A percentile compares a stretch with the other conserved stretches of the same genome.
These are phyloP conservation scores for Lagocephalus sceleratus DNA, from an alignment of 2,797 vertebrate species.

Conservation along the genomic window DNA sequence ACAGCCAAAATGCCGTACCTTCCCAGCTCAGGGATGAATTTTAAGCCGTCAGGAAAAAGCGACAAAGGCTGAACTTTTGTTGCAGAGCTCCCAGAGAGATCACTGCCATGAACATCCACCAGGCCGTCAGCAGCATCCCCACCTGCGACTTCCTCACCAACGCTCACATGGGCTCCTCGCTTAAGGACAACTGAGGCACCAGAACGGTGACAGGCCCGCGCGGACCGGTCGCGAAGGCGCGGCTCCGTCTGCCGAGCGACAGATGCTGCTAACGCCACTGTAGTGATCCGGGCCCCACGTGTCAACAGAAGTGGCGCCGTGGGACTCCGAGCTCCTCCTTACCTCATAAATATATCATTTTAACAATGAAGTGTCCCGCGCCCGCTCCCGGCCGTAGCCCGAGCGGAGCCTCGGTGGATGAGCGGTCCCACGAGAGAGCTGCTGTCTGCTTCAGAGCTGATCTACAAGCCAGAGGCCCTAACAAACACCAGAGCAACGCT, in stretches of 20 bases:
- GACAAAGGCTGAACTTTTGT: not conserved
- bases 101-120: slow-evolving; percentile 91
- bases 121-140: slow-evolving; percentile 89
- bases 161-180: slow-evolving; percentile 88
- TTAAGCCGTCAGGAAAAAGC: not conserved
- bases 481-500: too few relatives aligned
- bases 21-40: slow-evolving; percentile 3
- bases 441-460: not conserved
- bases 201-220: not conserved
- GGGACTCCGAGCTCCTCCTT: slow-evolving; percentile 28
- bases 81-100: slow-evolving; percentile 90
- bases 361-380: slow-evolving; percentile 36
- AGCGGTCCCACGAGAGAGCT: slow-evolving; percentile 26
- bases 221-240: not conserved
- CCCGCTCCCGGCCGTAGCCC: slow-evolving; percentile 3
- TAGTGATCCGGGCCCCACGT: slow-evolving; percentile 21
- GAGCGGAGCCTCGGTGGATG: not conserved
- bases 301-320: slow-evolving; percentile 8
- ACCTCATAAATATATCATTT: slow-evolving; percentile 45
- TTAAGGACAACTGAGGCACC: slow-evolving; percentile 75
- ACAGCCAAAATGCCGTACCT: not conserved
- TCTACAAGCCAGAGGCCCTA: too few relatives aligned
- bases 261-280: slow-evolving; percentile 3
- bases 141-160: slow-evolving; percentile 97
- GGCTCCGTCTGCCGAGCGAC: not conserved